Evolutionary conservation across 2,888 invertebrate genomes (phyloP), one percentile per base, ranked within the genome.

Genomic region (Sminthurinus aureus): DNA sequence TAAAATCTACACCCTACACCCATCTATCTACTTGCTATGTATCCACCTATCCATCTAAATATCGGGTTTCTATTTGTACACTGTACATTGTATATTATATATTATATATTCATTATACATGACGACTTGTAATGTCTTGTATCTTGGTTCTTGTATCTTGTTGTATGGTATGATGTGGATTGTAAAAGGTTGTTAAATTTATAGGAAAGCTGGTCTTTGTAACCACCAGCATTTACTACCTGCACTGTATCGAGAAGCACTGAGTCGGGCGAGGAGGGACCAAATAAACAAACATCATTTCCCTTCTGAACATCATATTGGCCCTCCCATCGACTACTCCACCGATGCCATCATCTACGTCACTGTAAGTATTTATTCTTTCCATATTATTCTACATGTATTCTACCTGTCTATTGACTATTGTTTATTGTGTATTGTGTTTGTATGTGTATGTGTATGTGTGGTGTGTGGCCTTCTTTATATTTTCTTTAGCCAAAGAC

Each of bases 331-430:
- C 67, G 89, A 89, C 85, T 89, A 89, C 84, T 89, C 89, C 15
- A 89, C 89, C 58, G 90, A 90, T 87, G 90, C 90, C 83, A 89
- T 90, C 84, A 88, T 90, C 81, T 90, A 90, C 86, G 90, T 90
- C 66, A 89, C 89, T 81, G 90, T 90, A 86, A 88, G 89, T 64
- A n/a, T 51, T 78, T 20, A 6, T 58, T 22, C n/a, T 69, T n/a
- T 24, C 38, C 38, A 26, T 50, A 18, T 58, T 18, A 67, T 11
- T 69, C 69, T 69, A 12, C 76, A n/a, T n/a, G n/a, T n/a, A n/a
- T n/a, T 58, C 58, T 52, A 51, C 20, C 52, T 76, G 50, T 76
- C 9, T 20, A n/a, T 52, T 38, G 11, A 11, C 2, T 15, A 13
- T 69, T 69, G n/a, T 69, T 9, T 69, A 15, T 69, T 69, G n/a